Evolutionary conservation across 2,797 vertebrate species (phyloP).

Genomic region (Zenarchopterus dispar): DNA sequence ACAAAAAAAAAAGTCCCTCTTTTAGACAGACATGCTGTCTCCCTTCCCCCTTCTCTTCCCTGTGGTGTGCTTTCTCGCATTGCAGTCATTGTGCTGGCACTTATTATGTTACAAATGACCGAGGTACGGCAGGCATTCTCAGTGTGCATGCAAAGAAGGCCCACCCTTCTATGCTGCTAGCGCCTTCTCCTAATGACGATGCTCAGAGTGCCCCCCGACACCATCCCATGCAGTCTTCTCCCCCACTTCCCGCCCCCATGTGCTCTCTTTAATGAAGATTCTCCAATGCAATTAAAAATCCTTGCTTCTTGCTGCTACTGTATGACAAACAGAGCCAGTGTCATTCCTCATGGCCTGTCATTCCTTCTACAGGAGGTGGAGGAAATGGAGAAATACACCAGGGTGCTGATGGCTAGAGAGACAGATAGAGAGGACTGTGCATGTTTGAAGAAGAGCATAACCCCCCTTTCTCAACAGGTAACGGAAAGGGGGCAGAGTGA

Average conservation of each 20-base stretch:
- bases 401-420: slow-evolving; percentile 74
- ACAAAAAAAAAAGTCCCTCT: slow-evolving; percentile 84
- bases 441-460: slow-evolving; percentile 67
- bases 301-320: slow-evolving; percentile 88
- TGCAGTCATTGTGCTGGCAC: slow-evolving; percentile 98
- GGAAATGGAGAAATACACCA: slow-evolving; percentile 79
- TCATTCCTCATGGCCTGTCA: slow-evolving; percentile 81
- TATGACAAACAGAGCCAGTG: slow-evolving; percentile 85
- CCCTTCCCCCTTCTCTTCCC: slow-evolving; percentile 88
- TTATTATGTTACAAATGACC: slow-evolving; percentile 99
- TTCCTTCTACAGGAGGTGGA: slow-evolving; percentile 66
- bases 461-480: slow-evolving; percentile 80
- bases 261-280: slow-evolving; percentile 95
- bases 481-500: slow-evolving; percentile 73
- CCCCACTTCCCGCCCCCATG: slow-evolving; percentile 73
- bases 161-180: slow-evolving; percentile 81
- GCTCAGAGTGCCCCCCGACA: slow-evolving; percentile 91
- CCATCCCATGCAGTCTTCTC: slow-evolving; percentile 64
- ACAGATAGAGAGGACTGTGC: slow-evolving; percentile 66
- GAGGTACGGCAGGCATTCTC: slow-evolving; percentile 97
- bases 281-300: slow-evolving; percentile 98
- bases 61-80: slow-evolving; percentile 87
- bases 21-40: slow-evolving; percentile 90
- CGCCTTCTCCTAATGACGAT: slow-evolving; percentile 94
- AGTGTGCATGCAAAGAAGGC: slow-evolving; percentile 93